Evolutionary conservation across 2,888 invertebrate genomes (phyloP).

Genomic region (Glyphotaelius pellucidus): DNA sequence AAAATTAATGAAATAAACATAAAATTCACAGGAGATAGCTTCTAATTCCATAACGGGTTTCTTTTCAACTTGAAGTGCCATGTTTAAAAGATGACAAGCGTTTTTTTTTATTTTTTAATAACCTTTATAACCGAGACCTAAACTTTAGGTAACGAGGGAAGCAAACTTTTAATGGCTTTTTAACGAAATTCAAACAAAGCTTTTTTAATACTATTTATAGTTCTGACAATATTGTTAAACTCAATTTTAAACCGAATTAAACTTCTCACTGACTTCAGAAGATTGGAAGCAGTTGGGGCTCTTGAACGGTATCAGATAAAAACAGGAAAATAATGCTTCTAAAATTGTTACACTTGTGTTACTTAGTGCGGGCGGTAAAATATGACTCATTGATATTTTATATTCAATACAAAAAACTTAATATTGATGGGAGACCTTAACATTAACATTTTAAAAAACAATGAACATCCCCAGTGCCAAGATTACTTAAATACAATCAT

Average conservation of each 20-base stretch:
- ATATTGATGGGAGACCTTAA: too few relatives aligned
- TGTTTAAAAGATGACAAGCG: not conserved
- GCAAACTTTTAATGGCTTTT: not conserved
- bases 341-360: not conserved
- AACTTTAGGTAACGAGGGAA: not conserved
- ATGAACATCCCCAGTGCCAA: too few relatives aligned
- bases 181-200: not conserved
- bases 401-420: too few relatives aligned
- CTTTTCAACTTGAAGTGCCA: not conserved
- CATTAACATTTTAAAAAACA: too few relatives aligned
- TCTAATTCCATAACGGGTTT: not conserved
- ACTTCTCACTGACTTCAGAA: not conserved
- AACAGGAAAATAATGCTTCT: not conserved
- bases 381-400: not conserved
- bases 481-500: too few relatives aligned
- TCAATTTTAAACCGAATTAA: not conserved
- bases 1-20: not conserved
- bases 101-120: not conserved
- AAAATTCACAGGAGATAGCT: not conserved
- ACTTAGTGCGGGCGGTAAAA: not conserved
- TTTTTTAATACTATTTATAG: not conserved
- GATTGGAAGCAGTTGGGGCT: too few relatives aligned
- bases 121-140: not conserved
- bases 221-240: not conserved
- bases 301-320: too few relatives aligned